phyloP scores from a whole-genome alignment of 2,888 invertebrate genomes.

The Linnaemya tessellans region DNA sequence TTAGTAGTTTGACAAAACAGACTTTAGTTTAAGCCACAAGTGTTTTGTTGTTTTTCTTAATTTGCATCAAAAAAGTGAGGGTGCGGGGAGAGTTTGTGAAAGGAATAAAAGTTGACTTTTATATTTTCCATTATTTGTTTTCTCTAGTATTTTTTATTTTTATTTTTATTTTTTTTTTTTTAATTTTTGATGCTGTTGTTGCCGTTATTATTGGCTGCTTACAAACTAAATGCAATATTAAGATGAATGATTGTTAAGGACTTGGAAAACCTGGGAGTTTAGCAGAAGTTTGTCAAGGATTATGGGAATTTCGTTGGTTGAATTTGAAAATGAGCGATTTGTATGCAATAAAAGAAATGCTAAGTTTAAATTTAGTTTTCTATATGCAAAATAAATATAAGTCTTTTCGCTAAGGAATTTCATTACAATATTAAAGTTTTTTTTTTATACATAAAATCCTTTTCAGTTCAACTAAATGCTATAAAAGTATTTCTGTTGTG shows the following conservation, averaged over 20 bases:
- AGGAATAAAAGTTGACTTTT: not conserved
- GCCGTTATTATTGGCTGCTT: constrained; percentile 50
- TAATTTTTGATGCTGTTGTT: constrained; percentile 11
- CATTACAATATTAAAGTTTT: too few relatives aligned
- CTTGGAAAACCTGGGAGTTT: not conserved
- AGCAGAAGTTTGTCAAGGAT: constrained; percentile 4
- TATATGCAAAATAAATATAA: too few relatives aligned
- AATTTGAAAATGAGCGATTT: not conserved
- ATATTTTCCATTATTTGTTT: not conserved
- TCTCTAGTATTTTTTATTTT: not conserved
- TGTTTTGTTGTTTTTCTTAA: constrained; percentile 64
- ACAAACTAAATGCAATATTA: constrained; percentile 31
- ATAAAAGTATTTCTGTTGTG: too few relatives aligned
- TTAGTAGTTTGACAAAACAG: constrained; percentile 54
- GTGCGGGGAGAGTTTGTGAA: not conserved
- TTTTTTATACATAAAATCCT: too few relatives aligned
- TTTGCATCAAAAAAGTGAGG: constrained; percentile 61
- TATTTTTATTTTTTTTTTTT: not conserved
- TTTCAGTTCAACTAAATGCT: too few relatives aligned
- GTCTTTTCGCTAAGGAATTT: too few relatives aligned
- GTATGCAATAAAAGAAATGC: not conserved
- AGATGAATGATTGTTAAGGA: constrained; percentile 52
- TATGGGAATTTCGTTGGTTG: constrained; percentile 15
- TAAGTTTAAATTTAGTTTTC: not conserved
- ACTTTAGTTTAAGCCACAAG: constrained; percentile 69